Evolutionary conservation across 2,113 vertebrate genomes (phyloP).

Genomic region (Zeus faber): DNA sequence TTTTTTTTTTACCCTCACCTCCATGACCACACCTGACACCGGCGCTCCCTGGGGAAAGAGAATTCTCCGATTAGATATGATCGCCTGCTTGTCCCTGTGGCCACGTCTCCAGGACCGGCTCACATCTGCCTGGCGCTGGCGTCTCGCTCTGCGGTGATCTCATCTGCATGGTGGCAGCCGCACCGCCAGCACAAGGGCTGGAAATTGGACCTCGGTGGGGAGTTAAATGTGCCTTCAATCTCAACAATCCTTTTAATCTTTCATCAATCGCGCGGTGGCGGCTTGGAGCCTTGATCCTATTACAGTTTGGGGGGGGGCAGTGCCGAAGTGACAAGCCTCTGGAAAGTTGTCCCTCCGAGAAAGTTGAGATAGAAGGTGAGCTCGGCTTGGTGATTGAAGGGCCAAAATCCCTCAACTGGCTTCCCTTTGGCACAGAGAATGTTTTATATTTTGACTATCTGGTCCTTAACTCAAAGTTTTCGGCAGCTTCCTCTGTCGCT

Average conservation of each 20-base stretch:
- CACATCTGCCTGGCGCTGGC: conserved; percentile 49
- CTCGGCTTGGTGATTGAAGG: conserved; percentile 47
- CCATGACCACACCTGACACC: conserved; percentile 14
- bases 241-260: conserved; percentile 81
- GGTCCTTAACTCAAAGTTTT: no score
- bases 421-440: no score
- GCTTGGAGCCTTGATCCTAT: conserved; percentile 68
- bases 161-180: conserved; percentile 68
- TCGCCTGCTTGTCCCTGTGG: conserved; percentile 48
- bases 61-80: conserved; percentile 52
- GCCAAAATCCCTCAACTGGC: conserved; percentile 41
- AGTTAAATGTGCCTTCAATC: conserved; percentile 75
- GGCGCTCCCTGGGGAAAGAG: conserved; percentile 24
- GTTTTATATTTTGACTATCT: no score
- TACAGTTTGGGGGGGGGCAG: conserved; percentile 60
- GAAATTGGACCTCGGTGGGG: conserved; percentile 70
- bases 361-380: conserved; percentile 47
- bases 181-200: conserved; percentile 46
- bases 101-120: conserved; percentile 34
- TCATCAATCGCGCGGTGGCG: conserved; percentile 76
- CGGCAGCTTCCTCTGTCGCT: no score
- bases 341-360: conserved; percentile 54
- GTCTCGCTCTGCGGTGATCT: conserved; percentile 51
- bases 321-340: conserved; percentile 54
- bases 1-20: conserved; percentile 22